phyloP scores from a whole-genome alignment of 2,113 vertebrate species.

The Hystrix brachyura region DNA sequence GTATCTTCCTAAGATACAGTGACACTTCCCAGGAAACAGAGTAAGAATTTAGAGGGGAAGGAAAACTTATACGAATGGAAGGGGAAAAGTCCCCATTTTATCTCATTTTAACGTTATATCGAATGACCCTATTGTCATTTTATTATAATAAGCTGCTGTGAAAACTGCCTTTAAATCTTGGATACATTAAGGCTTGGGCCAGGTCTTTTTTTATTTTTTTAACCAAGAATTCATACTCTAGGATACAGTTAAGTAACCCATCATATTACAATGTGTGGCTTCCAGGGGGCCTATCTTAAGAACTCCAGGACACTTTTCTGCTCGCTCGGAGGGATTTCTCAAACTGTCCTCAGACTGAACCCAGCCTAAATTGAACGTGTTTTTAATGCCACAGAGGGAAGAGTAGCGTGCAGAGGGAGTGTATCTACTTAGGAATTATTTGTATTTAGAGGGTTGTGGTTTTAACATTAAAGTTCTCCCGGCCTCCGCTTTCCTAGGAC shows the following conservation, averaged over 20 bases:
- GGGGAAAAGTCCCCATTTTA: not conserved
- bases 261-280: not conserved
- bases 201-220: not conserved
- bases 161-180: not conserved
- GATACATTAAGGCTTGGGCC: not conserved
- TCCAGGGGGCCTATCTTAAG: conserved; percentile 16
- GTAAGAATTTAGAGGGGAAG: conserved; percentile 9
- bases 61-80: not conserved
- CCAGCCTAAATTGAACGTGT: not conserved
- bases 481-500: conserved; percentile 50
- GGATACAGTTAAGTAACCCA: conserved; percentile 2
- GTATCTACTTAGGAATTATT: not conserved
- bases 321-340: not conserved
- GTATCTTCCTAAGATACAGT: conserved; percentile 32
- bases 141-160: conserved; percentile 15
- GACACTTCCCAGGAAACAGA: conserved; percentile 30
- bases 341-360: conserved; percentile 7
- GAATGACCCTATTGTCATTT: not conserved
- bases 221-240: not conserved
- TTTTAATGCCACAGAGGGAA: not conserved
- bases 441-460: not conserved
- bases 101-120: not conserved
- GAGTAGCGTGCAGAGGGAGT: not conserved
- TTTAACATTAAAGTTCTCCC: conserved; percentile 54
- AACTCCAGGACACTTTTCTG: conserved; percentile 38